Conservation (phyloP, 2,113 vertebrate genomes). For the Passer montanus region DNA sequence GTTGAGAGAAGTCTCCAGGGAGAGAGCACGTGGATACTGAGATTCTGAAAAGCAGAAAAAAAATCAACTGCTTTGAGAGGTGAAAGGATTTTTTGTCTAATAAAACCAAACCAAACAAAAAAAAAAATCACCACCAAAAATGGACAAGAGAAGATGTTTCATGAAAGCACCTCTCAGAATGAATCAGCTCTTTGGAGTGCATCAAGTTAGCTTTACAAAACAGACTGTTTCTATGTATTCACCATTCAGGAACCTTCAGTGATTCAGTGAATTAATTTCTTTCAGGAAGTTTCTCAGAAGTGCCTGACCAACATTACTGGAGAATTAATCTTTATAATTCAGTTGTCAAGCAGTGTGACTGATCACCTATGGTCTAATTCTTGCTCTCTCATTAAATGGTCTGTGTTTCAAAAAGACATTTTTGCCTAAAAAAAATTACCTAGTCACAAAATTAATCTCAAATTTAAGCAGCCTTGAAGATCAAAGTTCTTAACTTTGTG, state of each 20-base stretch:
- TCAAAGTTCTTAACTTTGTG: not conserved
- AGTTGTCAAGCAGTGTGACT: constrained; percentile 20
- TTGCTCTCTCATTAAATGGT: constrained; percentile 19
- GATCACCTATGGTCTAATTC: constrained; percentile 19
- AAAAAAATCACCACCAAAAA: too few species aligned
- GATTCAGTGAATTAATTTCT: constrained; percentile 14
- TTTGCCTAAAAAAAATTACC: not conserved
- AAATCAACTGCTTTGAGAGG: not conserved
- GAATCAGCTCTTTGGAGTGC: not conserved
- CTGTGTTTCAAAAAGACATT: not conserved
- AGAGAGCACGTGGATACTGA: not conserved
- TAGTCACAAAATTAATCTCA: constrained; percentile 9
- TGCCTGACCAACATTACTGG: not conserved
- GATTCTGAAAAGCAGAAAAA: not conserved
- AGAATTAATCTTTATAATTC: constrained; percentile 48
- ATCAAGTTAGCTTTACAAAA: constrained; percentile 2
- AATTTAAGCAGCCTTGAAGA: constrained; percentile 10
- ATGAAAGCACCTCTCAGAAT: not conserved
- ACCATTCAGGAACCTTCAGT: not conserved
- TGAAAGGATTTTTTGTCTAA: not conserved
- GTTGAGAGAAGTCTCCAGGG: not conserved
- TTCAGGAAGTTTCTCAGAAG: not conserved
- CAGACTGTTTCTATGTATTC: not conserved
- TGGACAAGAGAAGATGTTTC: not conserved
- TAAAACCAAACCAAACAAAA: not conserved